Evolutionary conservation across 2,113 vertebrate genomes (phyloP).

Genomic region (Periophthalmodon schlosseri): DNA sequence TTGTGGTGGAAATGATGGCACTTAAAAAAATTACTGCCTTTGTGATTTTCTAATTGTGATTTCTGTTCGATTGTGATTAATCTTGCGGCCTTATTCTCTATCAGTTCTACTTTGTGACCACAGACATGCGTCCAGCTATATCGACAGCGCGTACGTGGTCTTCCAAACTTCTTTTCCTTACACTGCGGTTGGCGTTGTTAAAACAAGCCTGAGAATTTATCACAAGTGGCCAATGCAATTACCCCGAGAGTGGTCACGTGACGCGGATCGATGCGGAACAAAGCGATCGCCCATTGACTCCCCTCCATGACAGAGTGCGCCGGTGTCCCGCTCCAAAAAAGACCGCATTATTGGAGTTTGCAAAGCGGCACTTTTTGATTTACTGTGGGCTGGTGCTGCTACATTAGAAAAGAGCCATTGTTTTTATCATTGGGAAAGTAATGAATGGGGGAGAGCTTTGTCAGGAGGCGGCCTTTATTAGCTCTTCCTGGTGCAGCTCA

Average conservation of each 20-base stretch:
- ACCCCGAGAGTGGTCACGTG: constrained; percentile 68
- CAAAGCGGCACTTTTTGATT: constrained; percentile 73
- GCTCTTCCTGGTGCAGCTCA: constrained; percentile 57
- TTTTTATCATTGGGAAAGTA: constrained; percentile 67
- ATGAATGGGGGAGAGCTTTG: constrained; percentile 52
- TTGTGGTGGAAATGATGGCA: too few species aligned
- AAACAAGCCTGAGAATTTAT: constrained; percentile 72
- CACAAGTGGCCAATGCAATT: constrained; percentile 70
- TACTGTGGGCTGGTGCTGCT: constrained; percentile 60
- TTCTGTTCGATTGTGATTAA: too few species aligned
- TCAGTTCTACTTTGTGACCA: constrained; percentile 13
- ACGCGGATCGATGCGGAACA: constrained; percentile 78
- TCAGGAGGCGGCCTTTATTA: constrained; percentile 56
- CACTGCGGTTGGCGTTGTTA: constrained; percentile 22
- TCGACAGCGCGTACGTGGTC: constrained; percentile 19
- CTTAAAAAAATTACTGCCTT: too few species aligned
- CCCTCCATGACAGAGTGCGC: constrained; percentile 68
- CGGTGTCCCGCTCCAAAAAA: constrained; percentile 55
- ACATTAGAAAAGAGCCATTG: constrained; percentile 73
- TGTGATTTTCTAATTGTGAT: too few species aligned
- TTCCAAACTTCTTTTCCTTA: constrained; percentile 46
- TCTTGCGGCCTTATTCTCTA: too few species aligned
- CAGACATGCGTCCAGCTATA: constrained; percentile 14
- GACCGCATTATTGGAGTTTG: constrained; percentile 72
- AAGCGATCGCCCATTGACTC: constrained; percentile 72